Base-by-base conservation (phyloP, 2,888 invertebrate species). In the Agrotis segetum region DNA sequence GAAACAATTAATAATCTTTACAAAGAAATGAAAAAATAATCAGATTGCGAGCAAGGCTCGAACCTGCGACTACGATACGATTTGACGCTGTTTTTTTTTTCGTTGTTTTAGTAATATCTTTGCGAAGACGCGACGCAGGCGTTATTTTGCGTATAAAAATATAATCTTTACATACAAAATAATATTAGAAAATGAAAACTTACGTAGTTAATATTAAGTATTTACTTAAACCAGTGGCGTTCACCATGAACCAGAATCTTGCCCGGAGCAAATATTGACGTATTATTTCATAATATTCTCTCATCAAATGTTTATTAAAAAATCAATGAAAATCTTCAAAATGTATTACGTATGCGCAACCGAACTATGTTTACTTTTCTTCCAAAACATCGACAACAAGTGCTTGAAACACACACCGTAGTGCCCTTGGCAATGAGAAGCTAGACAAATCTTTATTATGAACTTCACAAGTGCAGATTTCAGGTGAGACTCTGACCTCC, bases 261-360 rank as follows among this genome's bases (percentile, higher is more conserved):
- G 19, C 67, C 34, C 19, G 50, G n/a, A 55, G 40, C 17, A 49
- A 4, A 47, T 64, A 56, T 73, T 67, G n/a, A 34, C 55, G 3
- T 17, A 50, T 24, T 19, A 53, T 67, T 74, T 65, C 65, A 19
- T 40, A 24, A 58, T 50, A 46, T 13, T 19, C 44, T 46, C 17
- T 16, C 5, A n/a, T 24, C 7, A 74, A 67, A 76, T 61, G n/a
- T n/a, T n/a, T n/a, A 74, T 55, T 46, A 19, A 47, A 3, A 5
- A 19, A 44, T 19, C 14, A 49, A 49, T 21, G 40, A 40, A 53
- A 19, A 53, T 34, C 16, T 16, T 46, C 21, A 40, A 61, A 1
- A 61, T 6, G 5, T 3, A 53, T 13, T 53, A 16, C 24, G n/a
- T 17, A 52, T 29, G 29, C 3, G n/a, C 53, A 29, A 46, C 9